These are phyloP conservation scores for Callinectes sapidus DNA, from an alignment of 2,888 invertebrate species.

Conservation along the genomic window DNA sequence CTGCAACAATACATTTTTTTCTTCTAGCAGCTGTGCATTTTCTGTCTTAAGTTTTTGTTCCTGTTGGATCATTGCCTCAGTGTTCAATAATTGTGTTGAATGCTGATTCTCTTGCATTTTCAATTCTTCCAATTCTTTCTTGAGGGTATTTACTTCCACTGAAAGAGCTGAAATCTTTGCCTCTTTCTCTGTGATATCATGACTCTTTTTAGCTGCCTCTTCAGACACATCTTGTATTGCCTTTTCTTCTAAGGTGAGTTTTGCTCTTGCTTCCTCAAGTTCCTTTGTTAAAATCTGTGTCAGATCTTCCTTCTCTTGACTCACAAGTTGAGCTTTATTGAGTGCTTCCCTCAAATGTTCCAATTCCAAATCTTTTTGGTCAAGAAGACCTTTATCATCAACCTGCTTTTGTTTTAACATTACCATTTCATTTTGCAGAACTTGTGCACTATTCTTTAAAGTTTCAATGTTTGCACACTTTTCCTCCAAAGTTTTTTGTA, in stretches of 20 bases:
- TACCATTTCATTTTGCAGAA: slow-evolving; percentile 15
- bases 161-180: neutral
- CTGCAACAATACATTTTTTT: slow-evolving; percentile 26
- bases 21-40: slow-evolving; percentile 36
- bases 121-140: slow-evolving; percentile 26
- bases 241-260: slow-evolving; percentile 26
- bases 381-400: neutral
- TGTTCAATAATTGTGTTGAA: neutral
- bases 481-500: slow-evolving; percentile 49
- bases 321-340: neutral
- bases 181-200: slow-evolving; percentile 40
- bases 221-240: neutral
- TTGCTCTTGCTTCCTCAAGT: slow-evolving; percentile 40
- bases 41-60: slow-evolving; percentile 44
- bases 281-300: neutral
- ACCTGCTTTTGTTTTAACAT: neutral
- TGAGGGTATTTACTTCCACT: slow-evolving; percentile 27
- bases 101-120: neutral
- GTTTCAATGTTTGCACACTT: neutral
- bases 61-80: neutral
- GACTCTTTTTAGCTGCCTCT: neutral
- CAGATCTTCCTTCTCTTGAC: slow-evolving; percentile 12
- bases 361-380: slow-evolving; percentile 37
- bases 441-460: slow-evolving; percentile 27
- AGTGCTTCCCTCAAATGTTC: neutral